Percentiles rank a stretch among this genome's conserved stretches.
Conservation (phyloP, 2,888 invertebrate species). For the Abscondita cerata region DNA sequence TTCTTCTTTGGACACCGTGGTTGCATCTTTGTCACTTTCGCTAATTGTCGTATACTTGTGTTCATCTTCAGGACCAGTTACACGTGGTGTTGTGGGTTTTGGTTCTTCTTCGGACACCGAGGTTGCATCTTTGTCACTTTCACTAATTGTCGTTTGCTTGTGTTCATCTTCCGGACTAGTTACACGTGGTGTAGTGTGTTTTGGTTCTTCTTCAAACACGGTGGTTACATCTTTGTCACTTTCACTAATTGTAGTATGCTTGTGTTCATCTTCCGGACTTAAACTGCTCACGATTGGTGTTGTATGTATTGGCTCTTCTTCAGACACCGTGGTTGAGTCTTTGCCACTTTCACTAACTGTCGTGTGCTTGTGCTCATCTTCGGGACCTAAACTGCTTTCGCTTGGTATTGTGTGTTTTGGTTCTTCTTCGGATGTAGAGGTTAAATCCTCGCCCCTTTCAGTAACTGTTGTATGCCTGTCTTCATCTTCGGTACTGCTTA, state of each 20-base stretch:
- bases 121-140: not conserved
- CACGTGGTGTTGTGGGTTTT: conserved; percentile 4
- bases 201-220: not conserved
- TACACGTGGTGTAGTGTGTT: not conserved
- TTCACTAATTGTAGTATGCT: no score
- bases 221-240: not conserved
- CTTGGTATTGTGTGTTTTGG: not conserved
- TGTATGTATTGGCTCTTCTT: not conserved
- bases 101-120: not conserved
- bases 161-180: not conserved
- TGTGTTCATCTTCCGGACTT: not conserved
- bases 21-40: no score
- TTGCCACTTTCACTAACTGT: not conserved
- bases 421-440: not conserved
- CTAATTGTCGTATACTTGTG: conserved; percentile 7
- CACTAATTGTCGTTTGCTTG: not conserved
- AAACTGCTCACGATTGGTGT: no score
- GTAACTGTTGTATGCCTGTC: no score
- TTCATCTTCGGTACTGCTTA: no score
- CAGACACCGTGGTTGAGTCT: not conserved
- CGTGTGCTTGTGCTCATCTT: not conserved
- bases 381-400: not conserved
- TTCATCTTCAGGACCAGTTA: not conserved
- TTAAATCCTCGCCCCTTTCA: no score
- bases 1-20: no score